Percentiles rank a stretch among this genome's conserved stretches.
These are phyloP conservation scores for Steinernema khuongi DNA, from an alignment of 1,140 invertebrate genomes.

Conservation along the genomic window DNA sequence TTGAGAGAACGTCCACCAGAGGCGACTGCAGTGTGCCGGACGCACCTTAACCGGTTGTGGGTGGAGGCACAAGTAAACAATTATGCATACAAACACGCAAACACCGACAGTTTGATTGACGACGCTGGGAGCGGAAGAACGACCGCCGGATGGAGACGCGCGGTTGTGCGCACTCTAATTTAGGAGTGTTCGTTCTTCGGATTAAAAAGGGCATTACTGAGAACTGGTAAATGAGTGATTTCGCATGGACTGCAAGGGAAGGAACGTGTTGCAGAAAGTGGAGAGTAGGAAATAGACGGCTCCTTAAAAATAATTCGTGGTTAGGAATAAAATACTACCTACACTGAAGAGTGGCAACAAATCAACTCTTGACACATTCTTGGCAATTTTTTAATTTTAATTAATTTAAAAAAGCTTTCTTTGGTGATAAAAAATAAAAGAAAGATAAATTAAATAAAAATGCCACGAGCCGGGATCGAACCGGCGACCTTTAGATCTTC, in stretches of 20 bases:
- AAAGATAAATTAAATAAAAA: no score
- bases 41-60: not conserved
- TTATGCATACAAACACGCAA: not conserved
- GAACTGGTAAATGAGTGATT: not conserved
- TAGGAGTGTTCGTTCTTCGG: no score
- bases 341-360: no score
- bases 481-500: conserved; percentile 62
- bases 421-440: no score
- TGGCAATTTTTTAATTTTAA: no score
- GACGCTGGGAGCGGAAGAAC: not conserved
- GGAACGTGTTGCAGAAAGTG: not conserved
- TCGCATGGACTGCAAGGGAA: not conserved
- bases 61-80: not conserved
- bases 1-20: not conserved
- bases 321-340: no score
- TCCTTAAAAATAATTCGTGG: no score
- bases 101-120: not conserved
- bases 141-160: no score
- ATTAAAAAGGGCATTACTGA: no score
- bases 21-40: not conserved
- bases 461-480: conserved; percentile 60
- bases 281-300: not conserved
- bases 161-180: no score
- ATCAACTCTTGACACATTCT: no score
- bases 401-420: no score